These are phyloP conservation scores for Zele albiditarsus DNA, from an alignment of 2,888 invertebrate genomes.

Conservation along the genomic window DNA sequence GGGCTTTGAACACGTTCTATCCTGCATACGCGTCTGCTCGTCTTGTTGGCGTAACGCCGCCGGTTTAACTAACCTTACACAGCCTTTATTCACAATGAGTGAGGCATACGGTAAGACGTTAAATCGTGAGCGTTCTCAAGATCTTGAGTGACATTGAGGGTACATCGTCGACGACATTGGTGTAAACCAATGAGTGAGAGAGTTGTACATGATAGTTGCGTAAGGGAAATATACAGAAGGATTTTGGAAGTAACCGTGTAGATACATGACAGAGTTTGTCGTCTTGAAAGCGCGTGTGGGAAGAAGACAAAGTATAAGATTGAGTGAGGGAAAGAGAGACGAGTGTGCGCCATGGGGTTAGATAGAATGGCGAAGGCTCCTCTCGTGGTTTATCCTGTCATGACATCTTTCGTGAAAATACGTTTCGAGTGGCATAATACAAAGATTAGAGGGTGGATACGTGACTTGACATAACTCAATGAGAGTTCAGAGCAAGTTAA, in stretches of 20 bases:
- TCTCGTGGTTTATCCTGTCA: conserved; percentile 49
- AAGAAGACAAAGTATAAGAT: conserved; percentile 15
- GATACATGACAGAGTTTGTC: not conserved
- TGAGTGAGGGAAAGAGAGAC: conserved; percentile 26
- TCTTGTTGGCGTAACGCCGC: not conserved
- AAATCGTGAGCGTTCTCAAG: conserved; percentile 42
- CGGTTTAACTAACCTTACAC: not conserved
- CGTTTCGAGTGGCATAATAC: conserved; percentile 61
- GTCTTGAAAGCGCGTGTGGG: not conserved
- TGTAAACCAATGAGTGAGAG: conserved; percentile 32
- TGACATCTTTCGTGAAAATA: conserved; percentile 55
- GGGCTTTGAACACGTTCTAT: conserved; percentile 22
- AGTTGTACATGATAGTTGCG: conserved; percentile 16
- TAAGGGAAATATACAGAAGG: conserved; percentile 3
- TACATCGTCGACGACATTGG: conserved; percentile 36
- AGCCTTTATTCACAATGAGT: not conserved
- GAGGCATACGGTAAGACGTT: conserved; percentile 40
- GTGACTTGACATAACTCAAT: conserved; percentile 66
- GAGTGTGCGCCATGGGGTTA: conserved; percentile 28
- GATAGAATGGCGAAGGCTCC: conserved; percentile 31
- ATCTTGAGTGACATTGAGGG: conserved; percentile 38
- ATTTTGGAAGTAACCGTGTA: not conserved
- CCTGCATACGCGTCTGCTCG: conserved; percentile 2
- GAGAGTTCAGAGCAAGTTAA: conserved; percentile 62
- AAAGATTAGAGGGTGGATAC: conserved; percentile 61